Evolutionary conservation across 2,888 invertebrate genomes (phyloP).

Genomic region (Tromatobia lineatoria): DNA sequence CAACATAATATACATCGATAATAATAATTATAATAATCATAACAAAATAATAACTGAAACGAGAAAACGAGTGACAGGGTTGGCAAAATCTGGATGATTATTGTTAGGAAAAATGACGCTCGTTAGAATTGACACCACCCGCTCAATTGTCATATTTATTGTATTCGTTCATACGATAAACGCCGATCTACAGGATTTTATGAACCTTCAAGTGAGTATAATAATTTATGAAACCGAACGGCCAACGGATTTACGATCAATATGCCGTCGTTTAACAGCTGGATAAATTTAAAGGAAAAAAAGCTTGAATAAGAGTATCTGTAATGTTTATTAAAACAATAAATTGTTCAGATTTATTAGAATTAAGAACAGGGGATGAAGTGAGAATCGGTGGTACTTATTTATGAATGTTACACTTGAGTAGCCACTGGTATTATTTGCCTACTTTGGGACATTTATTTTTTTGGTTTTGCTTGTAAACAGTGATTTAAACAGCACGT

Average conservation of each 20-base stretch:
- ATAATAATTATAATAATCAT: neutral
- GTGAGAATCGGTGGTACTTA: neutral
- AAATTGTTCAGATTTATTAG: too few species aligned
- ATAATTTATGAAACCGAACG: constrained; percentile 11
- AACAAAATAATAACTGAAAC: neutral
- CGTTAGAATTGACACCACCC: constrained; percentile 68
- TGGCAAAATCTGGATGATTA: constrained; percentile 3
- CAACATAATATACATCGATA: neutral
- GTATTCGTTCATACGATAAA: constrained; percentile 48
- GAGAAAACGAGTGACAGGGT: neutral
- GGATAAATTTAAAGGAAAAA: neutral
- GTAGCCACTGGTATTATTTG: too few species aligned
- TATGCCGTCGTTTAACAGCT: neutral
- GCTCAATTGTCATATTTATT: constrained; percentile 71
- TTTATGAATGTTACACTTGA: too few species aligned
- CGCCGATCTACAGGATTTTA: constrained; percentile 65
- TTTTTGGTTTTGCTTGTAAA: too few species aligned
- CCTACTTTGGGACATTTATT: too few species aligned
- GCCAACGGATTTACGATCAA: neutral
- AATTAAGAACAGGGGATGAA: neutral
- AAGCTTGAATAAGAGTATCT: neutral
- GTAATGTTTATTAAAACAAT: too few species aligned
- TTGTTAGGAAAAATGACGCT: constrained; percentile 71
- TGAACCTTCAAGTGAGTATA: constrained; percentile 70
- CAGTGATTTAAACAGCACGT: too few species aligned